Evolutionary conservation across 2,888 invertebrate genomes (phyloP), one percentile per base, ranked within the genome.

Genomic region (Platycheirus rosarum): DNA sequence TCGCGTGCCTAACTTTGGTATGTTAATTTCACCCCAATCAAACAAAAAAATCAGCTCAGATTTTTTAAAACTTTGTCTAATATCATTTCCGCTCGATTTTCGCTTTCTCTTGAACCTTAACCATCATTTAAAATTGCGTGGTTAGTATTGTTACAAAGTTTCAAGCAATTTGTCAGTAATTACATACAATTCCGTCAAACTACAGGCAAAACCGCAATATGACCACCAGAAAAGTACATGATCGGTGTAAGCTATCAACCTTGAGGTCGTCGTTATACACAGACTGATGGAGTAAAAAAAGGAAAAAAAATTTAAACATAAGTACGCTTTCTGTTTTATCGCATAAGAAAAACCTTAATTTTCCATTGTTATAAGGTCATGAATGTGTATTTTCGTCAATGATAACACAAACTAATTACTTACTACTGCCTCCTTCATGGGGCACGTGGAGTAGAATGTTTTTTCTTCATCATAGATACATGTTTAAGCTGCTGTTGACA

Each of bases 181-280:
- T 16, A 20, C 14, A 0, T 20, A 42, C 14, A 14, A 40, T 14
- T 40, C 2, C 26, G 20, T 20, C 13, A 16, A 16, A 23, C 29
- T 18, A 13, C 16, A 51, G 13, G 13, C 14, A 32, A 53, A 53
- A 66, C 53, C 51, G 29, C 53, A 65, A 51, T 26, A 11, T 53
- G 51, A 32, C 57, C 13, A 57, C 44, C 42, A 32, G 9, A 9
- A 14, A 55, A 35, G n/a, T 35, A 32, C 53, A 68, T 35, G 44
- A 68, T 68, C 20, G 5, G 32, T 13, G 11, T 40, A 68, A 68
- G 55, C 53, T 32, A 68, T 55, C 53, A 68, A 46, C 68, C 68
- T 53, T 68, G 68, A 16, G 32, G 66, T 37, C 9, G 53, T 53
- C 35, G 18, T 14, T 20, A 18, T 11, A n/a, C n/a, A 16, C 11